Percentiles rank a stretch among this genome's conserved stretches.
These are phyloP conservation scores for Chymomyza amoena DNA, from an alignment of 2,888 invertebrate genomes.

Conservation along the genomic window DNA sequence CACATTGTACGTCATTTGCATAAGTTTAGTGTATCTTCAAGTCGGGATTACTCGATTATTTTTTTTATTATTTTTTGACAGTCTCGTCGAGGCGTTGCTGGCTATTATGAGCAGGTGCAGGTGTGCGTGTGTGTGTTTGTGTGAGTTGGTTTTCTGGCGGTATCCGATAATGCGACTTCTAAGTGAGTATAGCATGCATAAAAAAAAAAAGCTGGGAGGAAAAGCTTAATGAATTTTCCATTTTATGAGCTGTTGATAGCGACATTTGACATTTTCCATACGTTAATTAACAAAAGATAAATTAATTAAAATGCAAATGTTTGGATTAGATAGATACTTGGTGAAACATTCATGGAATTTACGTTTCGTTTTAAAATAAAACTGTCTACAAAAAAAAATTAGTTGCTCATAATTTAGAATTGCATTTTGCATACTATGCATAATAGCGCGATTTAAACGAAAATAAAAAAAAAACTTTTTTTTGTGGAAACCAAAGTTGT, in stretches of 20 bases:
- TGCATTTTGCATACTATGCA: not conserved
- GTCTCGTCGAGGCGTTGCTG: not conserved
- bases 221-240: not conserved
- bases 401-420: not conserved
- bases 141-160: not conserved
- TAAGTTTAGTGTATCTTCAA: not conserved
- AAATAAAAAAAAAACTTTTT: not conserved
- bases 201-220: not conserved
- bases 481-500: not conserved
- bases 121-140: too few relatives aligned
- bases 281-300: not conserved
- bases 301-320: not conserved
- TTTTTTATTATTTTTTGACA: not conserved
- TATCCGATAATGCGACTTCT: not conserved
- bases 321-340: not conserved
- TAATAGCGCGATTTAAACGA: not conserved
- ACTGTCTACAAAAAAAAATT: not conserved
- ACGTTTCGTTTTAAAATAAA: not conserved
- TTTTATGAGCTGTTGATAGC: not conserved
- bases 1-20: too few relatives aligned
- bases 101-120: not conserved
- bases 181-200: not conserved
- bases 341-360: not conserved
- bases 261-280: not conserved
- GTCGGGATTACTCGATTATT: not conserved